These are phyloP conservation scores for Taurulus bubalis DNA, from an alignment of 2,113 vertebrate species.

Conservation along the genomic window DNA sequence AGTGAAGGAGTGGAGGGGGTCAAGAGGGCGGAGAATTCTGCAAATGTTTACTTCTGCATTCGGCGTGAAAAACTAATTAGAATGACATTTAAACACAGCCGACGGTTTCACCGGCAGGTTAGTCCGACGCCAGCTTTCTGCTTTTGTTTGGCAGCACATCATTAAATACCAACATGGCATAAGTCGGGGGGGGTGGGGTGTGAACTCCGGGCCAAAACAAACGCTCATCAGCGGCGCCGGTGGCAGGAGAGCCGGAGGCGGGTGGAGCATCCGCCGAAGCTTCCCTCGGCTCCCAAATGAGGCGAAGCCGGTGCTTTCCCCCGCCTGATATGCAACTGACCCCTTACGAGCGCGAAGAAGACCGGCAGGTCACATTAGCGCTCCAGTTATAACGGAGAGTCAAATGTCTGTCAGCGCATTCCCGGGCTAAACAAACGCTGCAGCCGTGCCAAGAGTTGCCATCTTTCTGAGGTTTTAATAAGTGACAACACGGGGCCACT, in stretches of 20 bases:
- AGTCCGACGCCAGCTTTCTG: constrained; percentile 22
- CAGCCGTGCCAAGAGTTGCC: constrained; percentile 17
- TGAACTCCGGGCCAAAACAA: constrained; percentile 75
- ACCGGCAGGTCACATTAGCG: constrained; percentile 61
- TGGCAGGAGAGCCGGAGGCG: constrained; percentile 50
- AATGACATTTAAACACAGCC: constrained; percentile 81
- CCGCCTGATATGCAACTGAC: constrained; percentile 59
- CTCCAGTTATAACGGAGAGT: constrained; percentile 58
- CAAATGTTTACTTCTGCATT: constrained; percentile 79
- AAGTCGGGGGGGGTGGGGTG: constrained; percentile 61
- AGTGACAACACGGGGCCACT: constrained; percentile 51
- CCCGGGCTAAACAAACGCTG: constrained; percentile 35
- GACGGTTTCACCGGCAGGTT: constrained; percentile 38
- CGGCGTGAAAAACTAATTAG: constrained; percentile 77
- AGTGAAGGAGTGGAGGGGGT: constrained; percentile 30
- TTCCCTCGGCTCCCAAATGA: constrained; percentile 62
- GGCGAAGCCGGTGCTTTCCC: constrained; percentile 44
- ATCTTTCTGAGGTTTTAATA: constrained; percentile 58
- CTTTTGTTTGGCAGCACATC: constrained; percentile 74
- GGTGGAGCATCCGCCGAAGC: constrained; percentile 30
- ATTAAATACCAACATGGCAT: constrained; percentile 85
- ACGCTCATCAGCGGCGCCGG: constrained; percentile 65
- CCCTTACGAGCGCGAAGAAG: constrained; percentile 45
- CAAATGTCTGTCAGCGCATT: constrained; percentile 65
- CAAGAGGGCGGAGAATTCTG: constrained; percentile 58